Base-by-base conservation (phyloP, 2,797 vertebrate genomes). In the Enteromius paludinosus region DNA sequence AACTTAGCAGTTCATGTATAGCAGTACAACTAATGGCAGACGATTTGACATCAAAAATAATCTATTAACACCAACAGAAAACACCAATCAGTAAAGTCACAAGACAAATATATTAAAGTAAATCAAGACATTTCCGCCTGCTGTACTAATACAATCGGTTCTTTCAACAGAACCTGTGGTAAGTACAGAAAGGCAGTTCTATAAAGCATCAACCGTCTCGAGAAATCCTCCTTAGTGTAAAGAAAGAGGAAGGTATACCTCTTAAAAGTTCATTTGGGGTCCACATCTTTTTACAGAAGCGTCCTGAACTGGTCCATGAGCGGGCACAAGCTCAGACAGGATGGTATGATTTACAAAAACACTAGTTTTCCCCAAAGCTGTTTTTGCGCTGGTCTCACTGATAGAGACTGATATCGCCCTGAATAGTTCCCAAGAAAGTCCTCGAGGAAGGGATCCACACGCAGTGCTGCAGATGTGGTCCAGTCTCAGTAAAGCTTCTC, bases 91-190 rank as follows among this genome's bases (percentile, higher is more conserved):
- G 85, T 78, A 87, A 70, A 61, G 83, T 86, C 88, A 88, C 85
- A 86, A 89, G 87, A 95, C 78, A 90, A 85, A 92, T 89, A 92
- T 91, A 91, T 94, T 91, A 95, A 92, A 92, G 87, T 92, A 91
- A 92, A 89, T 90, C 91, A 91, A 93, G 93, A 90, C 69, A 66
- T 74, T 78, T 69, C 90, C 91, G 92, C 90, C 91, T 94, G 94
- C 92, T 95, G 93, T 89, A 94, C 90, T 92, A 93, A 94, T 91
- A 96, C 93, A 90, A 90, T 45, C 92, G 94, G 97, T 95, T 98
- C 96, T 97, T 99, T 96, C 96, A 98, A 98, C 97, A 98, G 96
- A 98, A 97, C 96, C 94, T 93, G 92, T 92, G 86, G 87, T 87
- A 90, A 93, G 92, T 91, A 94, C 88, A 94, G 91, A 91, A 93